Base-by-base conservation (phyloP, 2,888 invertebrate genomes). In the Caenorhabditis auriculariae region DNA sequence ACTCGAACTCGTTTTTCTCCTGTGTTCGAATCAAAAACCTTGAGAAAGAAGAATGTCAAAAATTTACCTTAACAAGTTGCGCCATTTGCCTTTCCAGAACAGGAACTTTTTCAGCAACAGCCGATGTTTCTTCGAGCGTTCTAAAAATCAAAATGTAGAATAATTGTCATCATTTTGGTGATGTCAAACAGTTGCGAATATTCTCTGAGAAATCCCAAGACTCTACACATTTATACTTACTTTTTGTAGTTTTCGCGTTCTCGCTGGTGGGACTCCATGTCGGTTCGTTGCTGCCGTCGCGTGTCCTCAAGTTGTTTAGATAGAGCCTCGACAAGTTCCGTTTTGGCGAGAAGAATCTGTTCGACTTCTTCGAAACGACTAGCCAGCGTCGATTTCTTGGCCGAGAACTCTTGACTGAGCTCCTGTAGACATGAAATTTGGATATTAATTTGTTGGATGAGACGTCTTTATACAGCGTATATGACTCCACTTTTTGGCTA, bases 331-430 rank as follows among this genome's bases (percentile, higher is more conserved):
- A 77, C 75, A 4, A 81, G 59, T 23, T 74, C 64, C 2, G 77
- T 72, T 53, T 81, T 81, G 1, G 77, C 59, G 3, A 64, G 35
- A 6, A 81, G 60, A 59, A 73, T 77, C 41, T 75, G 58, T 42
- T 80, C 74, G 15, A 81, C 72, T 55, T 81, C 80, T 12, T 58
- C 69, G 54, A 81, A 76, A 24, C 72, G 60, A 26, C 65, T 74
- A 21, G 69, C 64, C 51, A 79, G 24, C 9, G 69, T 65, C 3
- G 69, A 57, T 21, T 72, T 67, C 38, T 76, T 72, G 0, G 67
- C 65, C 6, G 74, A 59, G 60, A 74, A 78, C 41, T 80, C 78
- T 35, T 60, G 63, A 58, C 78, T 59, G 23, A 80, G 54, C 19
- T 71, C 70, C 72, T 74, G 44, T 27, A 67, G 54, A 6, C n/a